Base-by-base conservation (phyloP, 2,888 invertebrate genomes). In the Aleiodes testaceus region DNA sequence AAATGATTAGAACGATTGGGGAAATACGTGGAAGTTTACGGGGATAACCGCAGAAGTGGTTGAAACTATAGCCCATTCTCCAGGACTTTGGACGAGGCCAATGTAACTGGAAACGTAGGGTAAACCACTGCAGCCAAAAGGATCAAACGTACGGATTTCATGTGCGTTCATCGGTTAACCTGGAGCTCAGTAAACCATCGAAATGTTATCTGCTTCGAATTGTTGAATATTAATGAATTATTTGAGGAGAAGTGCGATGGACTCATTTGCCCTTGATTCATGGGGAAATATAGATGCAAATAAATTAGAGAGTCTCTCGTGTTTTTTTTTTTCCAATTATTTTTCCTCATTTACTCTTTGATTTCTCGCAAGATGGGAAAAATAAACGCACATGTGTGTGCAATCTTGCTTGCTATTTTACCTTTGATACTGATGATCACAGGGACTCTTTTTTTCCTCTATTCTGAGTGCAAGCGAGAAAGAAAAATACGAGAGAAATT, bases 81-180 rank as follows among this genome's bases (percentile, higher is more conserved):
- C 20, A n/a, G 50, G 16, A 16, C 3, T 20, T 26, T 50, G 50
- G 50, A 50, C 50, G 20, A 16, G 50, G 18, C 50, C 18, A 18
- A 5, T 20, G 50, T 18, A 50, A 50, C 50, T 50, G 18, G 50
- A 50, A 16, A 11, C 50, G 50, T 18, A 50, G 50, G 49, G 50
- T 50, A 20, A 50, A 50, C 50, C 50, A 11, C 50, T 14, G 7
- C 11, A 50, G 18, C 50, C 50, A 50, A 36, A n/a, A 50, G 50
- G 50, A 50, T 50, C 16, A 18, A 20, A 50, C 50, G 16, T 18
- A 18, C 50, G 50, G 50, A 50, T 50, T 50, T 50, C 50, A 50
- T 50, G 16, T 50, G 50, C 50, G 50, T 50, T 50, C 11, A 18
- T 50, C 50, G 50, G 50, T 50, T 50, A 50, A 50, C 50, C 50